Evolutionary conservation across 2,888 invertebrate species (phyloP), one percentile per base, ranked within the genome.

Genomic region (Stenolophus ochropezus): DNA sequence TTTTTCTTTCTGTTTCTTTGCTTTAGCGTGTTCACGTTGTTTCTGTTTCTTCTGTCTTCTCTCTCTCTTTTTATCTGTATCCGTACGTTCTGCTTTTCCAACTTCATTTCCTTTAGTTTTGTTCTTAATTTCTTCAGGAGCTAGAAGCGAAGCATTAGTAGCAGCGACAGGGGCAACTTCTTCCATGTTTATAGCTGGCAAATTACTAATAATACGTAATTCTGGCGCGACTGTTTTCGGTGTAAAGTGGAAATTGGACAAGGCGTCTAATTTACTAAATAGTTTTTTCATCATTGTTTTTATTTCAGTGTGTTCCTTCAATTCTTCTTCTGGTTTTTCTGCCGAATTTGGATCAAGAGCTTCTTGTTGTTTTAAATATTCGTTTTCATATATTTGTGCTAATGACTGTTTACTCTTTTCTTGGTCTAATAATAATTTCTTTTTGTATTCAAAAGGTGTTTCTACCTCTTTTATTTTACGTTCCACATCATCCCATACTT

Each of bases 391-490:
- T 65, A 99, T 95, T 90, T 99, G 94, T 0, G 97, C 96, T 74
- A 99, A 91, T 74, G 98, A 97, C 83, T 94, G 91, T 90, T 98
- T 98, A 86, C 97, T 97, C 87, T 98, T 98, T 86, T 98, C 96
- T 85, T 98, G 97, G 89, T 99, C 95, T 58, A 99, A 90, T 0
- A 97, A 92, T 80, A 98, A 91, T 84, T 95, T 93, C 87, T 98
- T 98, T 86, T 96, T 96, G 88, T 94, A 98, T 83, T 95, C 94
- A 58, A 94, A 90, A 1, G 96, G 94, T 8, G 96, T 94, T 83
- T 96, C 95, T 0, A 94, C 92, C 0, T 96, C 96, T 87, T 96
- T 97, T 20, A 94, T 92, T 90, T 97, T 98, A 73, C 95, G 92
- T 83, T 94, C 94, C 0, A 98, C 98, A 89, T 98, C 98, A 88